Conservation (phyloP, 1,140 invertebrate genomes). For the Trinorchestia longiramus region DNA sequence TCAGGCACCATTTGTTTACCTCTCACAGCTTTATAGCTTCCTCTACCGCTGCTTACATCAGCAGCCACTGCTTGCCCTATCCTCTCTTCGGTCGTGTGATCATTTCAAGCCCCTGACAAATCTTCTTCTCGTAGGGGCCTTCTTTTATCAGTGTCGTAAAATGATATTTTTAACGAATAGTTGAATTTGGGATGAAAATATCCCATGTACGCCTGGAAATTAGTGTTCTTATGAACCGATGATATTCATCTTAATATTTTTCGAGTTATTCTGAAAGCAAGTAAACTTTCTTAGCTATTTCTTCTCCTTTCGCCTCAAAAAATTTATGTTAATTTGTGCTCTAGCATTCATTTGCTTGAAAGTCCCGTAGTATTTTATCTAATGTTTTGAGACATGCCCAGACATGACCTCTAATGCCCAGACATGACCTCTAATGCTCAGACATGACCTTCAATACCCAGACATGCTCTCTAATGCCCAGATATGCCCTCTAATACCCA, state of each 20-base stretch:
- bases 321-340: background rate
- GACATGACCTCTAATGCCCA: background rate
- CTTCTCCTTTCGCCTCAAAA: background rate
- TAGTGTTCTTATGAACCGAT: too few species aligned
- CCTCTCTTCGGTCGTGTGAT: background rate
- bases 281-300: background rate
- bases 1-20: slow-evolving; percentile 40
- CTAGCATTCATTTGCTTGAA: background rate
- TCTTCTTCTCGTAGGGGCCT: too few species aligned
- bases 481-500: too few species aligned
- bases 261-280: background rate
- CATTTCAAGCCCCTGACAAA: background rate
- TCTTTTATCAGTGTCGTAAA: too few species aligned
- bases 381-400: background rate
- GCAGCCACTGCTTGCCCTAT: background rate
- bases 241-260: too few species aligned
- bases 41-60: slow-evolving; percentile 38
- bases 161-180: too few species aligned
- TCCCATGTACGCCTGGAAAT: too few species aligned
- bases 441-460: too few species aligned
- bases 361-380: background rate
- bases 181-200: too few species aligned
- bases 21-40: slow-evolving; percentile 36
- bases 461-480: too few species aligned
- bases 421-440: background rate